Evolutionary conservation across 1,140 invertebrate species (phyloP).

Genomic region (Scaptomyza graminum): DNA sequence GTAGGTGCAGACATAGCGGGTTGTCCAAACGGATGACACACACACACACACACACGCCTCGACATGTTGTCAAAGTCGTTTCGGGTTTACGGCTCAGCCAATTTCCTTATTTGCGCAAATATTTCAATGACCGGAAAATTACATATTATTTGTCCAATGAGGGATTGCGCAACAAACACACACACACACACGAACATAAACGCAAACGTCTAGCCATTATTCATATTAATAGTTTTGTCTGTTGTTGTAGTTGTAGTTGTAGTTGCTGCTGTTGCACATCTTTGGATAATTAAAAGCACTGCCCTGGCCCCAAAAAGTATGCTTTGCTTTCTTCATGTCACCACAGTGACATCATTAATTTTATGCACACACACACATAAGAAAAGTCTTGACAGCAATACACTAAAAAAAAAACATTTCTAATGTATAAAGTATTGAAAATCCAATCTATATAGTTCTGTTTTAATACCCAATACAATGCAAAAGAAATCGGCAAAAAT

Average conservation of each 20-base stretch:
- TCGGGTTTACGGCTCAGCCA: conserved; percentile 54
- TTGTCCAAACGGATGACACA: conserved; percentile 27
- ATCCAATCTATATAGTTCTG: no score
- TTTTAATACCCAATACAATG: neutral
- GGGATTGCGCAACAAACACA: conserved; percentile 32
- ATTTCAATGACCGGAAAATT: conserved; percentile 80
- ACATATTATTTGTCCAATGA: conserved; percentile 75
- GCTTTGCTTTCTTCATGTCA: conserved; percentile 49
- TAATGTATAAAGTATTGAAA: no score
- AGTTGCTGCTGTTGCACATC: conserved; percentile 31
- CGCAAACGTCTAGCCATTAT: conserved; percentile 56
- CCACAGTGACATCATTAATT: conserved; percentile 64
- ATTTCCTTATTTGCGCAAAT: conserved; percentile 77
- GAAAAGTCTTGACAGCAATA: neutral
- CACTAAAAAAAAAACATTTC: neutral
- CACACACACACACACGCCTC: conserved; percentile 1
- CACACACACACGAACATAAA: conserved; percentile 10
- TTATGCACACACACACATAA: conserved; percentile 25
- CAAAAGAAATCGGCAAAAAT: conserved; percentile 18
- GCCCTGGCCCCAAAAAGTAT: conserved; percentile 56
- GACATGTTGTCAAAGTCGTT: conserved; percentile 64
- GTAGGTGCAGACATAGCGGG: conserved; percentile 3
- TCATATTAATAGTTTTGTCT: conserved; percentile 45
- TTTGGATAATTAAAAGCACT: conserved; percentile 68
- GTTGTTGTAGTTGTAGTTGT: conserved; percentile 32